Conservation (phyloP, 2,113 vertebrate genomes). For the Oostethus manadensis region DNA sequence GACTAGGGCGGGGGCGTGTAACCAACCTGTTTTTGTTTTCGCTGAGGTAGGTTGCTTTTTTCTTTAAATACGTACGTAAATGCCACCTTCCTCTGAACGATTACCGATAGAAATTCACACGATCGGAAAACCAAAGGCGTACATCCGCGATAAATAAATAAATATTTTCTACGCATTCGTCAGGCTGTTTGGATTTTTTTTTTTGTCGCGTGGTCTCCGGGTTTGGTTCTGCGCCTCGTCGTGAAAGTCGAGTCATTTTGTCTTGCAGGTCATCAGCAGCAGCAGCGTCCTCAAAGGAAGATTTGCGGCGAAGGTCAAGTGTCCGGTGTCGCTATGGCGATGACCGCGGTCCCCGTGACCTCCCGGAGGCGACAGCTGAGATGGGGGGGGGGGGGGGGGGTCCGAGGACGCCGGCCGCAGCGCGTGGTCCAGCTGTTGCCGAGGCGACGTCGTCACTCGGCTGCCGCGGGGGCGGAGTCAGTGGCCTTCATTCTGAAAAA, state of each 20-base stretch:
- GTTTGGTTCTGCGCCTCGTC: slow-evolving; percentile 29
- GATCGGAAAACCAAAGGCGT: slow-evolving; percentile 45
- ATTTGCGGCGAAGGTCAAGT: slow-evolving; percentile 62
- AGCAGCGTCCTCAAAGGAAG: slow-evolving; percentile 56
- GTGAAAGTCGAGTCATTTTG: slow-evolving; percentile 44
- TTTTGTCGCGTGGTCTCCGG: slow-evolving; percentile 45
- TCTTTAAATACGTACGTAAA: slow-evolving; percentile 67
- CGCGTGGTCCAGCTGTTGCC: slow-evolving; percentile 66
- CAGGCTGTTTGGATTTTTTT: neutral
- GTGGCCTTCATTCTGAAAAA: slow-evolving; percentile 59
- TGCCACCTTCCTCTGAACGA: slow-evolving; percentile 56
- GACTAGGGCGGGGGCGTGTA: slow-evolving; percentile 36
- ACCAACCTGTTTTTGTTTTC: slow-evolving; percentile 73
- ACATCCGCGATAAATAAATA: slow-evolving; percentile 68
- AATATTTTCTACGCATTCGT: slow-evolving; percentile 67
- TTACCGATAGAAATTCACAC: slow-evolving; percentile 37
- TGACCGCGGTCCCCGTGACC: slow-evolving; percentile 42
- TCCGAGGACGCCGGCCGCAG: slow-evolving; percentile 57
- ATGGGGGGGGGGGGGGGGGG: slow-evolving; percentile 19
- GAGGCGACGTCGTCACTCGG: slow-evolving; percentile 48
- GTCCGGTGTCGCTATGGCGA: slow-evolving; percentile 66
- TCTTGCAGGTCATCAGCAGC: slow-evolving; percentile 61
- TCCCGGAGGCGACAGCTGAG: slow-evolving; percentile 32
- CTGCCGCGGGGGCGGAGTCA: slow-evolving; percentile 26
- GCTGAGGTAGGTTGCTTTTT: slow-evolving; percentile 88